Evolutionary conservation across 2,888 invertebrate species (phyloP), one percentile per base, ranked within the genome.

Genomic region (Bhutanitis thaidina): DNA sequence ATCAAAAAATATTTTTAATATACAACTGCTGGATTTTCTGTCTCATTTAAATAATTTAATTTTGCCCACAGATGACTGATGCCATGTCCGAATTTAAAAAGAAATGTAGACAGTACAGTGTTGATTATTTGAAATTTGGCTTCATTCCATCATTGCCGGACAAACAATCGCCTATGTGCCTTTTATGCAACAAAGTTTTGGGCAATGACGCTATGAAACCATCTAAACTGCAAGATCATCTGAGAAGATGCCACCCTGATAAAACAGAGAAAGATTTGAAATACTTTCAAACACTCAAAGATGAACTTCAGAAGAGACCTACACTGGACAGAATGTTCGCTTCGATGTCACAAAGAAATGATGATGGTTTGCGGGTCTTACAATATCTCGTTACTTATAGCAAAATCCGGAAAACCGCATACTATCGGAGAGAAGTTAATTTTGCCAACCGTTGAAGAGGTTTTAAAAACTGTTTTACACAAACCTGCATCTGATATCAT

Each of bases 361-460:
- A 54, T 52, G 54, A 56, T 52, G 54, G 54, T 15, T 51, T 53
- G 53, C 54, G 53, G 43, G 51, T 56, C 56, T 48, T 51, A 53
- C 49, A 20, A 20, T 20, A 20, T 20, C 20, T 20, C 20, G 20
- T 20, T n/a, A n/a, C n/a, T n/a, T n/a, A n/a, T n/a, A n/a, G n/a
- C n/a, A n/a, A n/a, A n/a, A n/a, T n/a, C n/a, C 3, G 29, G 29
- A 60, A 53, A 49, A 49, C 47, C 53, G 35, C 53, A 53, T 37
- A 46, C 37, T 16, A 43, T 47, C 25, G 34, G 47, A 38, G 43
- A 38, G n/a, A 13, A 52, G 37, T 47, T 47, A 67, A 72, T 69
- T 67, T 62, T 71, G 51, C 62, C 66, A 20, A 67, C 68, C 40
- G 29, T 29, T 29, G 29, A 29, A n/a, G n/a, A n/a, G n/a, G n/a